phyloP scores from a whole-genome alignment of 2,113 vertebrate species.

The Phodopus roborovskii region DNA sequence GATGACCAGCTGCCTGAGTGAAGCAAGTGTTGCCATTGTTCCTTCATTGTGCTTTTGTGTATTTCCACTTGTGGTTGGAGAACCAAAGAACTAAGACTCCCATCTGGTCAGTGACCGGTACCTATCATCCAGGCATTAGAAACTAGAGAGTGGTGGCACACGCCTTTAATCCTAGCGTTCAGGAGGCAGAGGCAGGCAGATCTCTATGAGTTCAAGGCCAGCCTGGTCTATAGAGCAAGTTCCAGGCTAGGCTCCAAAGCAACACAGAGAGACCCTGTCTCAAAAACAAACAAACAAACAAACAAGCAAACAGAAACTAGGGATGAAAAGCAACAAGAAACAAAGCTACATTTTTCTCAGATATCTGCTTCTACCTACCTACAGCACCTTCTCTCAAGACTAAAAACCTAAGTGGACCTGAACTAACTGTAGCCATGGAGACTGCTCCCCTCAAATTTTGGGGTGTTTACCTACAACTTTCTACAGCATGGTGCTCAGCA shows the following conservation, averaged over 20 bases:
- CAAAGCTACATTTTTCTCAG: not conserved
- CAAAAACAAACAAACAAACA: too few relatives aligned
- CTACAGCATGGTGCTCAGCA: not conserved
- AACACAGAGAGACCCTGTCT: too few relatives aligned
- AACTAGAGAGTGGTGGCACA: not conserved
- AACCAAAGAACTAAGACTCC: not conserved
- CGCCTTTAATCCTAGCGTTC: too few relatives aligned
- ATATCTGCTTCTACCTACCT: not conserved
- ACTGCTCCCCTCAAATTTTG: not conserved
- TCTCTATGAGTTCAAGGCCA: too few relatives aligned
- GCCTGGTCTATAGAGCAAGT: too few relatives aligned
- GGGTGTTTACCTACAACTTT: not conserved
- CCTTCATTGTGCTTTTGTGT: not conserved
- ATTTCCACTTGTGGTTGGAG: not conserved
- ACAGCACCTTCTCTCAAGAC: not conserved
- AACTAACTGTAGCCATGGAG: not conserved
- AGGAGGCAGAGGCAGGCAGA: too few relatives aligned
- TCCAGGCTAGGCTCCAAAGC: too few relatives aligned
- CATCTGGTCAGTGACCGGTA: not conserved
- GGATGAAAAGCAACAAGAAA: not conserved
- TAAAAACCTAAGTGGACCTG: not conserved
- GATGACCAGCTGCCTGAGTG: not conserved
- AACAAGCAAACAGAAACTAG: not conserved
- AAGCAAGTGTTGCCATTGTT: not conserved
- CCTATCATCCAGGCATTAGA: not conserved